phyloP scores from a whole-genome alignment of 2,888 invertebrate species.

The Antheraea assamensis region DNA sequence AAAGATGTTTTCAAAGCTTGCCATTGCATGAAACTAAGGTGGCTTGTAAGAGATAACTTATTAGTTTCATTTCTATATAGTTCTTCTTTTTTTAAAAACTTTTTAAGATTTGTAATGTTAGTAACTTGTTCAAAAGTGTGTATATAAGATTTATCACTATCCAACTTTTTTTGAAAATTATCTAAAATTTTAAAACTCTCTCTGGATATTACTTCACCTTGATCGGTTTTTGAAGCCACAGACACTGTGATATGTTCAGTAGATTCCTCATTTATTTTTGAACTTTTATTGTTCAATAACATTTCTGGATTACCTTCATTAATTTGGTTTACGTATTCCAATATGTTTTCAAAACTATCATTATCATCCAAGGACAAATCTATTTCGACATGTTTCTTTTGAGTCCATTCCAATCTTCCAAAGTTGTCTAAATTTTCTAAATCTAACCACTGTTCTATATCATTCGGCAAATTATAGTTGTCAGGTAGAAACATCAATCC shows the following conservation, averaged over 20 bases:
- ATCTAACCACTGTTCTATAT: slow-evolving; percentile 76
- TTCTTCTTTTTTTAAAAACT: slow-evolving; percentile 66
- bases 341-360: slow-evolving; percentile 56
- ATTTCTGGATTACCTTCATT: slow-evolving; percentile 42
- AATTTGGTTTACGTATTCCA: slow-evolving; percentile 61
- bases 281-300: slow-evolving; percentile 22
- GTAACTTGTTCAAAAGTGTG: slow-evolving; percentile 56
- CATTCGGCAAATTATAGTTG: slow-evolving; percentile 65
- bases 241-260: slow-evolving; percentile 23
- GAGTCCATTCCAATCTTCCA: slow-evolving; percentile 65
- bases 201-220: slow-evolving; percentile 52
- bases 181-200: slow-evolving; percentile 45
- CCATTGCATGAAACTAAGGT: slow-evolving; percentile 81
- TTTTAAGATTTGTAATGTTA: slow-evolving; percentile 48
- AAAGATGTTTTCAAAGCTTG: slow-evolving; percentile 70
- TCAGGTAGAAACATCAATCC: slow-evolving; percentile 76
- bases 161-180: slow-evolving; percentile 30
- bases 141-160: slow-evolving; percentile 24
- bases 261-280: slow-evolving; percentile 22
- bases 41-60: slow-evolving; percentile 55
- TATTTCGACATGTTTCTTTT: slow-evolving; percentile 47
- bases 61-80: slow-evolving; percentile 55
- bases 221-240: slow-evolving; percentile 38
- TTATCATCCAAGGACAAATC: slow-evolving; percentile 47
- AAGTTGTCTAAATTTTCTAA: slow-evolving; percentile 69